Conservation (phyloP, 2,797 vertebrate species). For the Mastacembelus armatus region DNA sequence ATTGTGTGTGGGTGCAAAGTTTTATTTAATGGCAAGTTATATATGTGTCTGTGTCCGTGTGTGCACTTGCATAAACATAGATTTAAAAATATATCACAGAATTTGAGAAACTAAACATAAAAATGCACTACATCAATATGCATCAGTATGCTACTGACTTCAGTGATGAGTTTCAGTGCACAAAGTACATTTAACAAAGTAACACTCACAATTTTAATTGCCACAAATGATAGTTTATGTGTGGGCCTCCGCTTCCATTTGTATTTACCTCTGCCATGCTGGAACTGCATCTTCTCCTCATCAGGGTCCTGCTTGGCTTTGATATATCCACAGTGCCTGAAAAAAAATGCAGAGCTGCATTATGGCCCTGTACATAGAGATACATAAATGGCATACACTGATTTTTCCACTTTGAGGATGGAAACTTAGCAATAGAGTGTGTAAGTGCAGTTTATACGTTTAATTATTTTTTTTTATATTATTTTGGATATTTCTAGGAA, state of each 20-base stretch:
- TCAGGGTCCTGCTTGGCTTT: conserved; percentile 90
- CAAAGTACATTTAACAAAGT: too few relatives aligned
- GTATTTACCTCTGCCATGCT: conserved; percentile 84
- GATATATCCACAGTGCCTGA: conserved; percentile 89
- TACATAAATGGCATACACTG: not conserved
- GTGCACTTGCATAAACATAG: not conserved
- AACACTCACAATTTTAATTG: not conserved
- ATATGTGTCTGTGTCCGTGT: not conserved
- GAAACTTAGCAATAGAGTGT: conserved; percentile 4
- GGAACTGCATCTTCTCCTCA: conserved; percentile 90
- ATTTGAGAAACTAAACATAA: not conserved
- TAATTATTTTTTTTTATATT: conserved; percentile 26
- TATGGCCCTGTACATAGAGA: conserved; percentile 8
- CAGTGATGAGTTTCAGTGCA: too few relatives aligned
- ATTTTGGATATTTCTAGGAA: conserved; percentile 30
- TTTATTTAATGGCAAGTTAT: conserved; percentile 23
- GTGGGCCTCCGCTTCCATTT: not conserved
- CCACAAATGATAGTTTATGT: not conserved
- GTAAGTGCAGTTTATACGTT: conserved; percentile 1
- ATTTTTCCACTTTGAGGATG: too few relatives aligned
- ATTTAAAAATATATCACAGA: not conserved
- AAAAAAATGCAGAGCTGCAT: conserved; percentile 41
- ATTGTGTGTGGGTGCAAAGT: conserved; percentile 20
- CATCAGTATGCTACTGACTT: too few relatives aligned
- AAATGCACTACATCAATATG: too few relatives aligned